Percentiles rank a stretch among this genome's conserved stretches.
Evolutionary conservation across 1,140 invertebrate species (phyloP).

Genomic region (Cheumatopsyche charites): DNA sequence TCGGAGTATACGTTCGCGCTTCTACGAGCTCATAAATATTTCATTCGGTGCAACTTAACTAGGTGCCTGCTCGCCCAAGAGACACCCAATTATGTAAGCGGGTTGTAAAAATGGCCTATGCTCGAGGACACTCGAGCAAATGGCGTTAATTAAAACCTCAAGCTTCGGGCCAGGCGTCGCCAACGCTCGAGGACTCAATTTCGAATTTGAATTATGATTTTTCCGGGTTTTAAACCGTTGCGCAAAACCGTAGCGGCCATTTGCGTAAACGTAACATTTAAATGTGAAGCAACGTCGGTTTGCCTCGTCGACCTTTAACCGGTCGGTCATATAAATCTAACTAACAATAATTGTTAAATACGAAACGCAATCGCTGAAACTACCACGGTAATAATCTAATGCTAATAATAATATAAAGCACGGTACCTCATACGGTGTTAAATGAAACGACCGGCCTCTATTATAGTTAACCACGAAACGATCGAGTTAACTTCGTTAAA

Average conservation of each 20-base stretch:
- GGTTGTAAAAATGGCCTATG: constrained; percentile 44
- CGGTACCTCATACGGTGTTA: not conserved
- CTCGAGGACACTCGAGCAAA: constrained; percentile 31
- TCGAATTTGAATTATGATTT: too few relatives aligned
- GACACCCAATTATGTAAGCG: constrained; percentile 47
- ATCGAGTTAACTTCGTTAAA: not conserved
- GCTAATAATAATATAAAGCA: not conserved
- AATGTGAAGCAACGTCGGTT: constrained; percentile 7
- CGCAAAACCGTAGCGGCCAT: not conserved
- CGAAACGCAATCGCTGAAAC: not conserved
- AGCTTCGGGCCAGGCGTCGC: constrained; percentile 16
- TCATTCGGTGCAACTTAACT: constrained; percentile 46
- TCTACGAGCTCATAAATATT: constrained; percentile 48
- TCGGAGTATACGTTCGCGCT: not conserved
- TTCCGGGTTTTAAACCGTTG: not conserved
- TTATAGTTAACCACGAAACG: not conserved
- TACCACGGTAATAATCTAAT: not conserved
- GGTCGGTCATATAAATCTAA: not conserved
- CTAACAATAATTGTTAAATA: constrained; percentile 11
- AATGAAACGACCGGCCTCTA: not conserved
- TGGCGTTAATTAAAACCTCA: constrained; percentile 47
- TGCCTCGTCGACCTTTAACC: constrained; percentile 4
- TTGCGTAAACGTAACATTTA: constrained; percentile 21
- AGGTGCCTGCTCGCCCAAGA: constrained; percentile 26
- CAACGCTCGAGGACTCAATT: not conserved